These are phyloP conservation scores for Talpa occidentalis DNA, from an alignment of 2,113 vertebrate genomes.

Conservation along the genomic window DNA sequence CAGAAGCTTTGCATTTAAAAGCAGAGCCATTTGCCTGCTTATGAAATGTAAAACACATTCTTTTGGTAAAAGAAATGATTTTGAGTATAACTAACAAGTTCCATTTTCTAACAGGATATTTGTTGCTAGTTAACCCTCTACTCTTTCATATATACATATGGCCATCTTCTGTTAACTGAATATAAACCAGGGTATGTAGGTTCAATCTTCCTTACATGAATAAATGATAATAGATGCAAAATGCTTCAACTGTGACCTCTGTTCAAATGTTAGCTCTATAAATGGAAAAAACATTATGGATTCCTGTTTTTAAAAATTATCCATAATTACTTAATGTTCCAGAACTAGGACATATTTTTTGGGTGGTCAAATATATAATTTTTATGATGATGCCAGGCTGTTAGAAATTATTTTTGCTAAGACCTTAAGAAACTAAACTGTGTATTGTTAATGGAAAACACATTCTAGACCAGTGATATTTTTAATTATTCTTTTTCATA, in stretches of 20 bases:
- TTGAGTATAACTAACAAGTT: background rate
- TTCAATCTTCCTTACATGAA: background rate
- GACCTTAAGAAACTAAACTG: conserved; percentile 18
- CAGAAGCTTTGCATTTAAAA: background rate
- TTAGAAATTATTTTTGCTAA: conserved; percentile 45
- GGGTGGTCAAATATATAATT: conserved; percentile 17
- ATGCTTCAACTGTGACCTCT: background rate
- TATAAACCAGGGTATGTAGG: background rate
- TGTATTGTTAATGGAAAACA: conserved; percentile 41
- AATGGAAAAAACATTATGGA: background rate
- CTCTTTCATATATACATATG: background rate
- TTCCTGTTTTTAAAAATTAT: background rate
- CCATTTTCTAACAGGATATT: background rate
- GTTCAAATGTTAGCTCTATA: background rate
- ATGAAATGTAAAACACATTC: background rate
- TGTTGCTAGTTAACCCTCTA: background rate
- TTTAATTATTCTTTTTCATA: conserved; percentile 41
- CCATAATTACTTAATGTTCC: background rate
- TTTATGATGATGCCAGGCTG: conserved; percentile 7
- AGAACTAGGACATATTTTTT: background rate
- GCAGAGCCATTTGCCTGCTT: background rate
- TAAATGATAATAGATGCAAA: background rate
- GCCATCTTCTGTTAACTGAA: background rate
- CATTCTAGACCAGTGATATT: background rate
- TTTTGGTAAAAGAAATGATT: conserved; percentile 37